Evolutionary conservation across 2,113 vertebrate genomes (phyloP), one percentile per base, ranked within the genome.

Genomic region (Plecturocebus donacophilus): DNA sequence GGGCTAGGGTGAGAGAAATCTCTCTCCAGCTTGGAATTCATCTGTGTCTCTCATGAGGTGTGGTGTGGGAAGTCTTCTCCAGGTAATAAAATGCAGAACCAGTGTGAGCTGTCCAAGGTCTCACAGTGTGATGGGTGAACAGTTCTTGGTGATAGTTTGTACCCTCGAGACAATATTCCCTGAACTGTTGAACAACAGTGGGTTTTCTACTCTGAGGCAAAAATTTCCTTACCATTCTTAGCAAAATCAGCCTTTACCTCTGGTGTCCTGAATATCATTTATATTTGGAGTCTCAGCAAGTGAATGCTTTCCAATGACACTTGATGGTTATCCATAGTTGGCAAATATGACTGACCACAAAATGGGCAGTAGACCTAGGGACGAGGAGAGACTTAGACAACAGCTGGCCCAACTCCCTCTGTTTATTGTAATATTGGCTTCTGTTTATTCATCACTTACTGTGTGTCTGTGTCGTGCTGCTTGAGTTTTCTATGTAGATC

Each of bases 51-150:
- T 88, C 19, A 0, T 0, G 14, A 42, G 38, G 32, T 58, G 3
- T 49, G 4, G 19, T 0, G 0, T 8, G 9, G 20, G 52, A 47
- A 17, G n/a, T 42, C 64, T 88, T 40, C 9, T 3, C 1, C 27
- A 45, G 45, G 75, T 56, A 19, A 45, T 12, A n/a, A 16, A 27
- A 20, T 5, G 3, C 11, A 40, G 73, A 38, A 21, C 56, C 76
- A 68, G 49, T 35, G 30, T 8, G 23, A 40, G 7, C 30, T 40
- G 32, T 73, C 42, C 8, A 32, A 32, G 87, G 71, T 76, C n/a
- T 61, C 32, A 40, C 11, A 49, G 20, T 1, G 54, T 45, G 56
- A 30, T 3, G 6, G 47, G 52, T 21, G 20, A 47, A 52, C 35
- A 8, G 3, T 49, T 80, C 56, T 52, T 19, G 10, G 56, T 8